A percentile compares a stretch with the other conserved stretches of the same genome.
Conservation (phyloP, 2,888 invertebrate genomes). For the Dioctria rufipes region DNA sequence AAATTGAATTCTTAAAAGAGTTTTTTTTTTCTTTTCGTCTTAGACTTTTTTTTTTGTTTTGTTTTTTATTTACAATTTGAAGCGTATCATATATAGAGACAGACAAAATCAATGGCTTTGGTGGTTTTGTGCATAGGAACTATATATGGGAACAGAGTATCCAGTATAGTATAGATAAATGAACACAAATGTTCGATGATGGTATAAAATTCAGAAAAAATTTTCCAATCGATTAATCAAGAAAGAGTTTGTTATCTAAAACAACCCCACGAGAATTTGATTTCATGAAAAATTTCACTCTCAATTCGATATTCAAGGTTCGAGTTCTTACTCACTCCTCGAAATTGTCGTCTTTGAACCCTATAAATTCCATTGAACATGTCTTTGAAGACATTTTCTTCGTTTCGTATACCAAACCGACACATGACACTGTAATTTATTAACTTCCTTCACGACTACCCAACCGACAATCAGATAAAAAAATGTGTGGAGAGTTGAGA, state of each 20-base stretch:
- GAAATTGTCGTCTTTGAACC: conserved; percentile 57
- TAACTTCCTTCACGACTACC: conserved; percentile 59
- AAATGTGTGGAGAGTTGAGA: too few relatives aligned
- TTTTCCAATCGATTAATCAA: conserved; percentile 52
- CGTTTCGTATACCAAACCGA: too few relatives aligned
- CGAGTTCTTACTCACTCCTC: too few relatives aligned
- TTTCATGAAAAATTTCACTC: conserved; percentile 56
- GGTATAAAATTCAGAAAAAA: conserved; percentile 23
- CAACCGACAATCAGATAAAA: conserved; percentile 56
- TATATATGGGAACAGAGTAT: too few relatives aligned
- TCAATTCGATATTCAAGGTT: conserved; percentile 54
- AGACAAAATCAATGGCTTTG: conserved; percentile 38
- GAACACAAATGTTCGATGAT: conserved; percentile 26
- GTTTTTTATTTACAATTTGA: conserved; percentile 48
- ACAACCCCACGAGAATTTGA: conserved; percentile 34
- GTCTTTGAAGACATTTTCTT: conserved; percentile 55
- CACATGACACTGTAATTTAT: conserved; percentile 59
- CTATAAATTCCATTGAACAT: conserved; percentile 58
- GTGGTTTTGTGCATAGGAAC: conserved; percentile 9
- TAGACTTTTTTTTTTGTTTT: too few relatives aligned
- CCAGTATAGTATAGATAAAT: background rate
- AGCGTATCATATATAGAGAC: conserved; percentile 45
- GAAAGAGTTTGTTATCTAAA: conserved; percentile 39
- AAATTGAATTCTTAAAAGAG: conserved; percentile 52
- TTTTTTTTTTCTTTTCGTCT: conserved; percentile 40